A percentile compares a stretch with the other conserved stretches of the same genome.
These are phyloP conservation scores for Tetragnatha montana DNA, from an alignment of 2,888 invertebrate species.

Conservation along the genomic window DNA sequence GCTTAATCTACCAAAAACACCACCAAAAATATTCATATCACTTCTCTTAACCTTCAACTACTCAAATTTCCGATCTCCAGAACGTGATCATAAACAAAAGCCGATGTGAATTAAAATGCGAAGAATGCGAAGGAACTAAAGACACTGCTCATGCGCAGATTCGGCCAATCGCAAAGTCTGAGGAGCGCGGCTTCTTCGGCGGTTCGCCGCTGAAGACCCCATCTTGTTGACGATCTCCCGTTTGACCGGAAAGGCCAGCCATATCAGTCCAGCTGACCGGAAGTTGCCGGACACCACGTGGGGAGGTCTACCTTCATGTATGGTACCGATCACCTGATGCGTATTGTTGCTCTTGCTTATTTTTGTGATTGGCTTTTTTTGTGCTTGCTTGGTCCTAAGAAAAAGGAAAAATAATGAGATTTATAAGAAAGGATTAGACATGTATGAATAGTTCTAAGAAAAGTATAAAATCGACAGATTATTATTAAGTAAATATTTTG, in stretches of 20 bases:
- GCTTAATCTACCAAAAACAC: too few species aligned
- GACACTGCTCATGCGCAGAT: constrained; percentile 27
- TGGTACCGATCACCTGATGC: constrained; percentile 65
- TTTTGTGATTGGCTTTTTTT: not conserved
- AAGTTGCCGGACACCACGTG: constrained; percentile 25
- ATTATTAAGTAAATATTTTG: too few species aligned
- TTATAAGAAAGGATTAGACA: too few species aligned
- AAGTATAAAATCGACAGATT: too few species aligned
- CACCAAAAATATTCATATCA: too few species aligned
- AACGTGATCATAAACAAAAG: constrained; percentile 27
- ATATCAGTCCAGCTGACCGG: constrained; percentile 12
- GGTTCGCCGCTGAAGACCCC: constrained; percentile 23
- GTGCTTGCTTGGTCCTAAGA: not conserved
- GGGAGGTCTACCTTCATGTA: constrained; percentile 60
- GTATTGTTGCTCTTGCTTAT: constrained; percentile 6
- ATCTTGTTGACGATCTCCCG: constrained; percentile 29
- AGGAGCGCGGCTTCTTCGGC: constrained; percentile 46
- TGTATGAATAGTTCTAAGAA: too few species aligned
- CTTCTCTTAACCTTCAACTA: not conserved
- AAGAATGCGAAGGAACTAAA: not conserved
- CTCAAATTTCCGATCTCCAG: not conserved
- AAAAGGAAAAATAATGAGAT: too few species aligned
- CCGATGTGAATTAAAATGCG: constrained; percentile 7
- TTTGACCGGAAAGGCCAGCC: constrained; percentile 17
- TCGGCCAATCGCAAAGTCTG: constrained; percentile 38